Evolutionary conservation across 2,113 vertebrate species (phyloP), one percentile per base, ranked within the genome.

Genomic region (Regulus satrapa): DNA sequence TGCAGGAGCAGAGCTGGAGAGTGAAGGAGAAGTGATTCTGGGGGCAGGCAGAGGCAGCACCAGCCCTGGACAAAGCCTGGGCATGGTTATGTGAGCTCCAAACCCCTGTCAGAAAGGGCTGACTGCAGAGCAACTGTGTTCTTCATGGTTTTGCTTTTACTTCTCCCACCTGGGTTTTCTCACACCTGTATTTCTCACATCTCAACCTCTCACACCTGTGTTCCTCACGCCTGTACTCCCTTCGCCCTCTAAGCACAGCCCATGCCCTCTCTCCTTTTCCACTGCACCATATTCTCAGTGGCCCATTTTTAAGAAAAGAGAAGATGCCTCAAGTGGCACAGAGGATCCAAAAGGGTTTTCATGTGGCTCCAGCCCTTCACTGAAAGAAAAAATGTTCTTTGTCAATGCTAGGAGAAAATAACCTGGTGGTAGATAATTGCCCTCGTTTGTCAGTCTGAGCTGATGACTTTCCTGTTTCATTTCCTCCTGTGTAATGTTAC

Each of bases 401-500:
- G 92, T 82, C 85, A 74, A n/a, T 64, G 43, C 58, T 34, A 29
- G 72, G 91, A 69, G 89, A 95, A 96, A 96, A 63, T 25, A 92
- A 84, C 62, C 31, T 20, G 1, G 91, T 66, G 88, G 88, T 91
- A 82, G 81, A 90, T 96, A 92, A 96, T 96, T 92, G 74, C 79
- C 23, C 4, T 94, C 66, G 0, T 96, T 97, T 96, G 94, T 97
- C 96, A 97, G 94, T 86, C 92, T 84, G 87, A 92, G 89, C 85
- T 91, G 93, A 87, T 91, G 93, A 61, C 92, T 59, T 80, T 52
- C 82, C 81, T 14, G 9, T 88, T 97, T 98, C 95, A 95, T 97
- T 97, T 97, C 90, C 90, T 96, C 85, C 89, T 91, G 94, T 96
- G 94, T 94, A 96, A 94, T 16, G 73, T 72, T 73, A 69, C 56